Evolutionary conservation across 2,113 vertebrate genomes (phyloP).

Genomic region (Probosciger aterrimus): DNA sequence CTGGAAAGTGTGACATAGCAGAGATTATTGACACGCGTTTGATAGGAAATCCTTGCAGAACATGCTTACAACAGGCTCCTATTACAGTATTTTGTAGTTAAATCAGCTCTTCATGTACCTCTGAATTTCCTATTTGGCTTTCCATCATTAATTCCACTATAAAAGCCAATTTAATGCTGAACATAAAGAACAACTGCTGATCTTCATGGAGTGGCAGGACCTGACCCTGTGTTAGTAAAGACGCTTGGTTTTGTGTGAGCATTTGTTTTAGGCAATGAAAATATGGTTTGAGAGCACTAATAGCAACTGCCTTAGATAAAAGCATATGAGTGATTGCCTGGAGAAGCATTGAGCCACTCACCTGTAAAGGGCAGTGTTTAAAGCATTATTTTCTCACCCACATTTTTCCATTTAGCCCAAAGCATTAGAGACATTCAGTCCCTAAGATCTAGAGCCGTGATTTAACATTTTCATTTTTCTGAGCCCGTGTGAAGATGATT

Average conservation of each 20-base stretch:
- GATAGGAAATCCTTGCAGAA: neutral
- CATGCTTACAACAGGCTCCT: neutral
- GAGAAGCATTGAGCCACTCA: neutral
- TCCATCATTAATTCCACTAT: neutral
- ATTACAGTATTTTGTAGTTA: neutral
- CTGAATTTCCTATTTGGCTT: neutral
- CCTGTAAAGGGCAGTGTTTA: constrained; percentile 18
- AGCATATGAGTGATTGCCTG: neutral
- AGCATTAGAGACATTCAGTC: neutral
- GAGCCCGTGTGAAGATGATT: neutral
- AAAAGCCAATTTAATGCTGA: neutral
- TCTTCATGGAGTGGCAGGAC: neutral
- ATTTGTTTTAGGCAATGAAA: constrained; percentile 6
- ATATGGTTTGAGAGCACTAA: neutral
- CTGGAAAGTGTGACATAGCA: neutral
- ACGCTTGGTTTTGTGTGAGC: neutral
- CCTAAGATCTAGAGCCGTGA: neutral
- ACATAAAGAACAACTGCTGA: neutral
- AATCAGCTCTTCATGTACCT: neutral
- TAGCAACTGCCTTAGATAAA: neutral
- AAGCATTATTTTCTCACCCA: constrained; percentile 7
- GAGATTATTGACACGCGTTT: neutral
- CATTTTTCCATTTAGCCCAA: neutral
- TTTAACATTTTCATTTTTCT: constrained; percentile 1
- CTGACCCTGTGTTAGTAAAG: neutral